phyloP scores from a whole-genome alignment of 2,888 invertebrate genomes.

The Tetragonula carbonaria region DNA sequence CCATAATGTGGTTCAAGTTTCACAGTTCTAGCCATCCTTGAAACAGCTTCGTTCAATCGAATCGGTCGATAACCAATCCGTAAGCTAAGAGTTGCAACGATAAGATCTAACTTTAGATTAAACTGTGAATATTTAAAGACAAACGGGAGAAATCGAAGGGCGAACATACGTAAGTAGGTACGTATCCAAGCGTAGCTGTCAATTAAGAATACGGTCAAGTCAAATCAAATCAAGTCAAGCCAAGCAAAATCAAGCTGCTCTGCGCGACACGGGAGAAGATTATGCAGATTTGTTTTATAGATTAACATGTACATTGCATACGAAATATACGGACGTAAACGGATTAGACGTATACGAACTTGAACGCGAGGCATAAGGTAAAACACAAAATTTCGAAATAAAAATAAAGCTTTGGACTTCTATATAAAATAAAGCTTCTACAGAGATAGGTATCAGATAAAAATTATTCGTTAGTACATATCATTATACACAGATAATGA shows the following conservation, averaged over 20 bases:
- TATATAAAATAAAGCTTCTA: no score
- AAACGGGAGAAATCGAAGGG: slow-evolving; percentile 25
- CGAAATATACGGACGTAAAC: no score
- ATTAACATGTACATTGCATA: slow-evolving; percentile 47
- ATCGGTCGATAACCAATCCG: slow-evolving; percentile 62
- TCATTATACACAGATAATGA: no score
- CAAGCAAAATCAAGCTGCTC: slow-evolving; percentile 10
- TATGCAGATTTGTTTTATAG: slow-evolving; percentile 69
- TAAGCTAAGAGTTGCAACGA: slow-evolving; percentile 61
- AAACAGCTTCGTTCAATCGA: slow-evolving; percentile 36
- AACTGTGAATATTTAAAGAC: slow-evolving; percentile 77
- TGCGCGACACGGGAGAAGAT: slow-evolving; percentile 57
- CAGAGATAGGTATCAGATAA: no score
- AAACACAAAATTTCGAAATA: no score
- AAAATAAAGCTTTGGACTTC: no score
- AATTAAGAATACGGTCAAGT: neutral
- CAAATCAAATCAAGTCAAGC: neutral
- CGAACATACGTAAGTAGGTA: neutral
- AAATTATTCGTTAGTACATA: no score
- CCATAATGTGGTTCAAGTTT: neutral
- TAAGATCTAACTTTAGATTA: slow-evolving; percentile 79
- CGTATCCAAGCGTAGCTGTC: neutral
- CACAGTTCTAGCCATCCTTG: neutral
- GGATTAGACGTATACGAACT: no score
- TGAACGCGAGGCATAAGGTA: no score